A percentile compares a stretch with the other conserved stretches of the same genome.
These are phyloP conservation scores for Lasioglossum malachurum DNA, from an alignment of 2,888 invertebrate species.

Conservation along the genomic window DNA sequence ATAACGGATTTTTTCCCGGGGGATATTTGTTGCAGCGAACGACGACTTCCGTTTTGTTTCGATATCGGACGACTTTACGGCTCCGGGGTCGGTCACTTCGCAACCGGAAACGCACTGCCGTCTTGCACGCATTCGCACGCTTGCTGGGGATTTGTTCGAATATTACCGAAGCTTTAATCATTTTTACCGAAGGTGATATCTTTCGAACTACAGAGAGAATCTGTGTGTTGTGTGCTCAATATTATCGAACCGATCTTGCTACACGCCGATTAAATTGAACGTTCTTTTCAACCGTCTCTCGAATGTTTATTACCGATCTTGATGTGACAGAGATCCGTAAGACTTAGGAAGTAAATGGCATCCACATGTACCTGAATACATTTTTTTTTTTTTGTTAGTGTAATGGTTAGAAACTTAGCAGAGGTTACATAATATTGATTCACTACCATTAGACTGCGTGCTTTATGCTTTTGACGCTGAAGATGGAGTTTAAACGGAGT, in stretches of 20 bases:
- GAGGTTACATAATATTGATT: not conserved
- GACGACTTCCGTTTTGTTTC: not conserved
- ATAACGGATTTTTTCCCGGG: not conserved
- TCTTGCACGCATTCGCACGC: not conserved
- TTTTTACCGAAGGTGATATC: not conserved
- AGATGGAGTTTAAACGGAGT: not conserved
- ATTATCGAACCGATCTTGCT: not conserved
- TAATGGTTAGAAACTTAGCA: not conserved
- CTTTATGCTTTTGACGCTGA: not conserved
- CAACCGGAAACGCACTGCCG: not conserved
- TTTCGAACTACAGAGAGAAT: not conserved
- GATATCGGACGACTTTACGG: not conserved
- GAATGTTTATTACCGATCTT: not conserved
- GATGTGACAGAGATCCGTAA: not conserved
- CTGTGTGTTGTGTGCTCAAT: not conserved
- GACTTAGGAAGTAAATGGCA: not conserved
- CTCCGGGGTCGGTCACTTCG: not conserved
- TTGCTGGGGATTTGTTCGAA: not conserved
- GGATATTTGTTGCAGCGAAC: constrained; percentile 1
- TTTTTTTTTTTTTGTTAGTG: not conserved
- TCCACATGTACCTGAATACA: constrained; percentile 9
- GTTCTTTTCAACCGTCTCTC: not conserved
- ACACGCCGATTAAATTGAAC: not conserved
- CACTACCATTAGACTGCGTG: not conserved
- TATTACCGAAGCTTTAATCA: not conserved